Evolutionary conservation across 2,888 invertebrate genomes (phyloP).

Genomic region (Caradrina clavipalpis): DNA sequence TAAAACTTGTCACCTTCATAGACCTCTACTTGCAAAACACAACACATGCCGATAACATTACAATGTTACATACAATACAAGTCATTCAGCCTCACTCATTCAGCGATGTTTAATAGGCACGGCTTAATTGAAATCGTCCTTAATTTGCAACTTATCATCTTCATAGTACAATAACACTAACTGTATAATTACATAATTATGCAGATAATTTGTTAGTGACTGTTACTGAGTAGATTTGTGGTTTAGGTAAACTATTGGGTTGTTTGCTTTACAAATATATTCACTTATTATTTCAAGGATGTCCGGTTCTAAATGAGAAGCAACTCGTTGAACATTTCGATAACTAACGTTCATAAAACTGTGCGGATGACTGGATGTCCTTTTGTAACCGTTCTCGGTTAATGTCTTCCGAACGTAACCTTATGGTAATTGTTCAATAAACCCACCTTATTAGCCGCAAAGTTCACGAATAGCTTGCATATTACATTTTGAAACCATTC

Average conservation of each 20-base stretch:
- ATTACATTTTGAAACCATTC: conserved; percentile 17
- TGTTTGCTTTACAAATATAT: conserved; percentile 39
- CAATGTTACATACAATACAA: too few relatives aligned
- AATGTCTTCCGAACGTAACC: conserved; percentile 9
- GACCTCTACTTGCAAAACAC: too few relatives aligned
- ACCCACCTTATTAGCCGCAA: not conserved
- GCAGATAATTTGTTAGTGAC: not conserved
- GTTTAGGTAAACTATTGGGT: conserved; percentile 7
- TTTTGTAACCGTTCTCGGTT: conserved; percentile 16
- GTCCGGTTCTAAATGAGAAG: conserved; percentile 32
- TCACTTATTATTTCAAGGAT: conserved; percentile 43
- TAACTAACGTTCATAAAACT: conserved; percentile 19
- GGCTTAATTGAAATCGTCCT: too few relatives aligned
- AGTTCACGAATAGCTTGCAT: conserved; percentile 11
- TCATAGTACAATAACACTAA: conserved; percentile 2
- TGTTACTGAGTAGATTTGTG: conserved; percentile 9
- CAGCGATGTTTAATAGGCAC: too few relatives aligned
- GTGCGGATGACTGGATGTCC: conserved; percentile 31
- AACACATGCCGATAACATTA: too few relatives aligned
- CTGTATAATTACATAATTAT: conserved; percentile 27
- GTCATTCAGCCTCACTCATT: too few relatives aligned
- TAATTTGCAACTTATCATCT: too few relatives aligned
- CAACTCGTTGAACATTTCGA: conserved; percentile 18
- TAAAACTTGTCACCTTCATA: too few relatives aligned
- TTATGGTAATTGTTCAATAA: conserved; percentile 3